These are phyloP conservation scores for Nephrotoma flavescens DNA, from an alignment of 2,888 invertebrate species.

Conservation along the genomic window DNA sequence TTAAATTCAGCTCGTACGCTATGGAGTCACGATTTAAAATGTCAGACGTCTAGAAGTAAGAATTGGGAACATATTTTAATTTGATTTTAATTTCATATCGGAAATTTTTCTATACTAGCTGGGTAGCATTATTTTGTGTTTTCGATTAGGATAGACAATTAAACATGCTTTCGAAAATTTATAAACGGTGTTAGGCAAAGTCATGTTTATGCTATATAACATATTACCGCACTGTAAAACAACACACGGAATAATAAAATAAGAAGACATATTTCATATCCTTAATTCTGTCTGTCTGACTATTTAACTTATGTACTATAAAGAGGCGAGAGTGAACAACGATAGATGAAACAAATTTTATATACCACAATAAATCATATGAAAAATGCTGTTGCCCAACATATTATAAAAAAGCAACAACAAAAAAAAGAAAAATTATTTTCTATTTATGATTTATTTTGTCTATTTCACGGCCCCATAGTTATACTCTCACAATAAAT, in stretches of 20 bases:
- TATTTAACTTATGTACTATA: neutral
- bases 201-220: neutral
- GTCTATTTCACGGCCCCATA: conserved; percentile 4
- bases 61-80: neutral
- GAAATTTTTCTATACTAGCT: too few species aligned
- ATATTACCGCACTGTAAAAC: too few species aligned
- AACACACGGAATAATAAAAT: neutral
- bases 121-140: neutral
- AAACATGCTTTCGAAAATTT: neutral
- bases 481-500: neutral
- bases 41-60: neutral
- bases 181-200: neutral
- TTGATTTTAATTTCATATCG: too few species aligned
- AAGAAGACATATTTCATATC: conserved; percentile 2
- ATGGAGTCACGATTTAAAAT: neutral
- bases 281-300: conserved; percentile 2
- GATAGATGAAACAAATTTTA: neutral
- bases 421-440: neutral
- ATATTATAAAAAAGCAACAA: neutral
- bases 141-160: neutral
- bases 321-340: neutral
- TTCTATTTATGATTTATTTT: conserved; percentile 1
- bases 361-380: neutral
- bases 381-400: neutral
- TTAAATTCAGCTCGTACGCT: neutral